Percentiles rank a stretch among this genome's conserved stretches.
phyloP scores from a whole-genome alignment of 2,113 vertebrate genomes.

The Capreolus pygargus region DNA sequence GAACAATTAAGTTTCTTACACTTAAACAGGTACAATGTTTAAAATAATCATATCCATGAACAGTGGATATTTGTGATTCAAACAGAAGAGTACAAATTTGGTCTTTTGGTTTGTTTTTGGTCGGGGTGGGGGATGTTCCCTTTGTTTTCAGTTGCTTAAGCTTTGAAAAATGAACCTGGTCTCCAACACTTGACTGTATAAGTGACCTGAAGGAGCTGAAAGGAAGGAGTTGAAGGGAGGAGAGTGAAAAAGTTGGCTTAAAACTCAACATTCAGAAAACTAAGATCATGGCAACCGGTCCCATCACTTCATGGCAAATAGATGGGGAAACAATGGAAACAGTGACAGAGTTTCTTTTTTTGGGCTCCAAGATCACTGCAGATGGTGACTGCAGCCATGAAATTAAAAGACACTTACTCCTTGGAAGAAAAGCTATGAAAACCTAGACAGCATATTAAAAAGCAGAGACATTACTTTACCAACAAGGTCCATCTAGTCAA shows the following conservation, averaged over 20 bases:
- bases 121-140: not conserved
- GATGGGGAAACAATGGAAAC: not conserved
- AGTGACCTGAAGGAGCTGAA: not conserved
- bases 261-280: not conserved
- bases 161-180: not conserved
- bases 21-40: slow-evolving; percentile 27
- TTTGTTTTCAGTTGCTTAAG: not conserved
- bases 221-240: not conserved
- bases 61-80: not conserved
- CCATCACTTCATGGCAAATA: not conserved
- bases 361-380: not conserved
- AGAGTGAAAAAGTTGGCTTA: not conserved
- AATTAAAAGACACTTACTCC: not conserved
- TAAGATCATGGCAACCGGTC: not conserved
- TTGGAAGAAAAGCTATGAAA: not conserved
- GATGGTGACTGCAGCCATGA: not conserved
- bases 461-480: not conserved
- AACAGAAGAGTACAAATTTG: not conserved
- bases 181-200: not conserved
- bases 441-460: not conserved
- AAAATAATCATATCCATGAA: slow-evolving; percentile 14
- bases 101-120: not conserved
- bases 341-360: not conserved
- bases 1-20: slow-evolving; percentile 14
- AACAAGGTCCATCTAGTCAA: not conserved